phyloP scores from a whole-genome alignment of 1,140 invertebrate genomes.

The Lucilia sericata region DNA sequence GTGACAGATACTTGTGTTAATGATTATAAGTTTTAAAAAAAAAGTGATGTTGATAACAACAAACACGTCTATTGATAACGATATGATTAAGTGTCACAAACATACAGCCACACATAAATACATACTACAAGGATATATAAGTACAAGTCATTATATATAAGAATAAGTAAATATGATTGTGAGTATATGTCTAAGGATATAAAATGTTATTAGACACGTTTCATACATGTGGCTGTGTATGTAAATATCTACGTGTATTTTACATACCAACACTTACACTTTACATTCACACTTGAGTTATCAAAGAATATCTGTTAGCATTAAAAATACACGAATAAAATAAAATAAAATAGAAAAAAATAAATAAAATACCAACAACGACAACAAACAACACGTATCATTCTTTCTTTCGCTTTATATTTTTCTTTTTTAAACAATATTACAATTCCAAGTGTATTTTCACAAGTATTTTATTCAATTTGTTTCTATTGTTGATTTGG shows the following conservation, averaged over 20 bases:
- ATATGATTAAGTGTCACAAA: conserved; percentile 5
- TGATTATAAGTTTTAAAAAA: too few species aligned
- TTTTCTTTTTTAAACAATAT: conserved; percentile 6
- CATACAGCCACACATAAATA: background rate
- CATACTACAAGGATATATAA: background rate
- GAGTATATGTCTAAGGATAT: background rate
- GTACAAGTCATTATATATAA: too few species aligned
- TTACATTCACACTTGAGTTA: background rate
- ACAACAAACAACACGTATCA: background rate
- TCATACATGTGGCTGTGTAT: background rate
- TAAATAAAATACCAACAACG: background rate
- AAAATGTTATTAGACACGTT: too few species aligned
- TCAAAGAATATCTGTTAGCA: background rate
- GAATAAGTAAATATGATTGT: background rate
- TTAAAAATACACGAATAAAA: background rate
- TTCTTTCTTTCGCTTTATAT: background rate
- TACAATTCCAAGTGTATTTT: background rate
- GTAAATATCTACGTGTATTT: background rate
- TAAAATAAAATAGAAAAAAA: too few species aligned
- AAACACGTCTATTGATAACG: conserved; percentile 13
- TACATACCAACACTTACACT: background rate
- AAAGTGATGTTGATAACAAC: background rate
- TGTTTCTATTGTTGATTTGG: background rate
- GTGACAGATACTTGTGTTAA: too few species aligned
- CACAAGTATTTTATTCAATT: background rate